Evolutionary conservation across 2,113 vertebrate genomes (phyloP), one percentile per base, ranked within the genome.

Genomic region (Gnathonemus echidnorhynchus): DNA sequence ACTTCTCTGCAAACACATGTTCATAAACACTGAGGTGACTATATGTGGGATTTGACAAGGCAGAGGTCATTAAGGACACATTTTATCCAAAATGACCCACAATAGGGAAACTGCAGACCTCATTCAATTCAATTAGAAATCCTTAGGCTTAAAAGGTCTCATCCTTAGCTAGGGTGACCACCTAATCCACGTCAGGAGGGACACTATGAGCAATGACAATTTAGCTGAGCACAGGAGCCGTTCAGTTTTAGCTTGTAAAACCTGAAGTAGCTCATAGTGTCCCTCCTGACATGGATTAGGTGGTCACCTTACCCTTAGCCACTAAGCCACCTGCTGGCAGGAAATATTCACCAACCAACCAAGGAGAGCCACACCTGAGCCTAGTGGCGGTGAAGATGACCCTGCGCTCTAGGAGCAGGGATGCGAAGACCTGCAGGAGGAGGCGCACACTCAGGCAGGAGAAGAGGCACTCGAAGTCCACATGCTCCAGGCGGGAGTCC

Each of bases 381-480:
- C 96, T 97, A 93, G 97, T 97, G 3, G 97, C 96, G 0, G 96
- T 94, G 19, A 97, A 96, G 92, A 97, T 97, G 91, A 97, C 96
- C 89, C 97, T 95, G 91, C 97, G 95, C 84, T 97, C 97, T 93
- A 97, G 93, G 5, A 97, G 96, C 89, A 97, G 91, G 53, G 97
- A 97, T 70, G 96, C 96, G 3, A 97, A 97, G 35, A 97, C 95
- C 53, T 96, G 95, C 91, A 96, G 94, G 91, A 97, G 93, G 89
- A 97, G 96, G 89, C 96, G 94, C 88, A 97, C 89, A 0, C 96
- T 96, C 91, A 97, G 96, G 96, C 94, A 97, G 2, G 94, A 93
- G 93, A 97, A 99, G 91, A 99, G 95, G 92, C 97, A 98, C 92
- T 98, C 97, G 0, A 99, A 99, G 92, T 99, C 97, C 80, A 99